phyloP scores from a whole-genome alignment of 2,888 invertebrate species.

The Spicauda simplicius region DNA sequence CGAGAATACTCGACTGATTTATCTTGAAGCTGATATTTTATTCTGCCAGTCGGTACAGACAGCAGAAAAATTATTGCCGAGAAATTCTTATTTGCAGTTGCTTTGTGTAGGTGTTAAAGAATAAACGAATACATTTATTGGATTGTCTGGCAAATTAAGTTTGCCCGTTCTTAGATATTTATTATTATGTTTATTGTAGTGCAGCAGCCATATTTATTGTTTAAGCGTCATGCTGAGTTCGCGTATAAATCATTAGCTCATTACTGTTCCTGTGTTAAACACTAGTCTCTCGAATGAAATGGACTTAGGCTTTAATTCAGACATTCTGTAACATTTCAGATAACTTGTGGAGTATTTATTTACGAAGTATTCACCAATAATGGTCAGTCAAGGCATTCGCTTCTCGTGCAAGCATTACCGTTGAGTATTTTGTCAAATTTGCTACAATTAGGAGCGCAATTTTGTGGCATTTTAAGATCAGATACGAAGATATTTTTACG shows the following conservation, averaged over 20 bases:
- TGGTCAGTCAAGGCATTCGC: too few relatives aligned
- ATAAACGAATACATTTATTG: slow-evolving; percentile 23
- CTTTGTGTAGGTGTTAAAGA: slow-evolving; percentile 25
- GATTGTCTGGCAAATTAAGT: slow-evolving; percentile 24
- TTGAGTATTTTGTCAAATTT: too few relatives aligned
- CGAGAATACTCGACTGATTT: slow-evolving; percentile 34
- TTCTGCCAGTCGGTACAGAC: slow-evolving; percentile 35
- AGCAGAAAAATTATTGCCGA: slow-evolving; percentile 35
- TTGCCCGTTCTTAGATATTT: slow-evolving; percentile 17
- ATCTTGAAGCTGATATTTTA: slow-evolving; percentile 39
- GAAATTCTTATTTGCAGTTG: slow-evolving; percentile 32
- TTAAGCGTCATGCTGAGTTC: neutral
- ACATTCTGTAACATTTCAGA: too few relatives aligned
- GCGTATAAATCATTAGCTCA: neutral
- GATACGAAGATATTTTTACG: too few relatives aligned
- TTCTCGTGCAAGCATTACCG: too few relatives aligned
- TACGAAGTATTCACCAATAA: too few relatives aligned
- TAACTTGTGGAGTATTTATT: too few relatives aligned
- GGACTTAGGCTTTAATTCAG: too few relatives aligned
- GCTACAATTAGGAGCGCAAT: too few relatives aligned
- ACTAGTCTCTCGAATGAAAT: too few relatives aligned
- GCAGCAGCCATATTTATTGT: neutral
- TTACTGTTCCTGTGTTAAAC: neutral
- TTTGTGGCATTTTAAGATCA: too few relatives aligned
- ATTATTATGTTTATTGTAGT: slow-evolving; percentile 4